Evolutionary conservation across 2,888 invertebrate species (phyloP), one percentile per base, ranked within the genome.

Genomic region (Epistrophe grossulariae): DNA sequence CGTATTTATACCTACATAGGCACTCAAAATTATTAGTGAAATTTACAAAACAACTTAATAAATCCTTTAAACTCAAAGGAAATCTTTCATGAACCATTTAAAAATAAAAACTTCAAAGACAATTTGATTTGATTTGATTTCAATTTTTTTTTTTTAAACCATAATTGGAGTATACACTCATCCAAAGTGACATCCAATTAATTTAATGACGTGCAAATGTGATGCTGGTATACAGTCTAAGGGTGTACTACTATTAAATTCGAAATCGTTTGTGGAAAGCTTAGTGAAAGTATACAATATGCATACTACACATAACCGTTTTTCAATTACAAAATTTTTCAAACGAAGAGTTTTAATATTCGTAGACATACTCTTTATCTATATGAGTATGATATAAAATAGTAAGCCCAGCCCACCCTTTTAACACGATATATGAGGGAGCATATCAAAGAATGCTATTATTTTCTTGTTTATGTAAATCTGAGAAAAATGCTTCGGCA

Each of bases 131-230:
- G 28, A 55, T 55, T 55, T 24, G 6, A 1, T 55, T 28, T 28
- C n/a, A n/a, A n/a, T 55, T 55, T 28, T 55, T n/a, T 24, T 19
- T 55, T n/a, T 24, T 19, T 10, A 43, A 62, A 60, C 28, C 48
- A 66, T 73, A 79, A 72, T 64, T 79, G 64, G 72, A 57, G 38
- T 62, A 24, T 24, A 73, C 72, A 48, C 45, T 66, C 73, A 19
- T 59, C 8, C 31, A 57, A 35, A 73, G 66, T 73, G 66, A 31
- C 48, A 59, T 73, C 50, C 66, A 79, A 79, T 79, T 79, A 73
- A 73, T 59, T 73, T 79, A 57, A 66, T 66, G 66, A 40, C 66
- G n/a, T 66, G 28, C 48, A 73, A 73, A 50, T 57, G 38, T 40
- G 57, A 55, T 66, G 45, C 11, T 31, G n/a, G 48, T 11, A 9